phyloP scores from a whole-genome alignment of 2,888 invertebrate genomes.

The Pseudanteris insignis region DNA sequence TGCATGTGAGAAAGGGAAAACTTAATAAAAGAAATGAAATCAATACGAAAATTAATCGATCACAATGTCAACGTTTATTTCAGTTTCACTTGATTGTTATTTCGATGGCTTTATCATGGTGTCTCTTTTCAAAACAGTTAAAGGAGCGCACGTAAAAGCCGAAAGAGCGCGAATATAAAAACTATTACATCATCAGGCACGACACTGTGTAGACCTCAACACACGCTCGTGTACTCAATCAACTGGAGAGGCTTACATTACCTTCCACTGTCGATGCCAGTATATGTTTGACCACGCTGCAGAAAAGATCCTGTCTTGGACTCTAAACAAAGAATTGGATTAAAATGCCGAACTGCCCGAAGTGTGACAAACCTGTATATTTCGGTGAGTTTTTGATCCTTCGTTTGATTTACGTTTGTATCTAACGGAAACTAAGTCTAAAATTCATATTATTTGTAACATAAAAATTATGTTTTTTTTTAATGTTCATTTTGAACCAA shows the following conservation, averaged over 20 bases:
- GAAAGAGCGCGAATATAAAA: slow-evolving; percentile 19
- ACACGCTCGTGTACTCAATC: slow-evolving; percentile 58
- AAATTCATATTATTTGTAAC: no score
- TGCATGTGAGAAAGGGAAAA: no score
- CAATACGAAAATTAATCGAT: no score
- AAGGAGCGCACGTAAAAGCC: slow-evolving; percentile 11
- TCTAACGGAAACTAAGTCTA: no score
- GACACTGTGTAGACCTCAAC: slow-evolving; percentile 34
- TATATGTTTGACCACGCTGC: slow-evolving; percentile 60
- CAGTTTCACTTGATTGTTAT: no score
- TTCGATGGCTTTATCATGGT: slow-evolving; percentile 4
- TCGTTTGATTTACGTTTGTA: no score
- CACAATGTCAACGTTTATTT: no score
- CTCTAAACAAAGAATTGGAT: background rate
- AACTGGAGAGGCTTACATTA: slow-evolving; percentile 60
- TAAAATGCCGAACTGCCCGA: slow-evolving; percentile 71
- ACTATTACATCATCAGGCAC: slow-evolving; percentile 45
- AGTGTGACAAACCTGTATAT: slow-evolving; percentile 72
- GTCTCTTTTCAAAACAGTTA: slow-evolving; percentile 3
- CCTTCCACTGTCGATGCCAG: slow-evolving; percentile 57
- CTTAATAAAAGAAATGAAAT: no score
- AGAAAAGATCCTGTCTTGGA: slow-evolving; percentile 45
- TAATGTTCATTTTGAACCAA: no score
- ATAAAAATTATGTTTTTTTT: no score
- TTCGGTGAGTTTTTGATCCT: slow-evolving; percentile 68